Base-by-base conservation (phyloP, 64 coral and sea anemone genomes). In the Montipora sp. region DNA sequence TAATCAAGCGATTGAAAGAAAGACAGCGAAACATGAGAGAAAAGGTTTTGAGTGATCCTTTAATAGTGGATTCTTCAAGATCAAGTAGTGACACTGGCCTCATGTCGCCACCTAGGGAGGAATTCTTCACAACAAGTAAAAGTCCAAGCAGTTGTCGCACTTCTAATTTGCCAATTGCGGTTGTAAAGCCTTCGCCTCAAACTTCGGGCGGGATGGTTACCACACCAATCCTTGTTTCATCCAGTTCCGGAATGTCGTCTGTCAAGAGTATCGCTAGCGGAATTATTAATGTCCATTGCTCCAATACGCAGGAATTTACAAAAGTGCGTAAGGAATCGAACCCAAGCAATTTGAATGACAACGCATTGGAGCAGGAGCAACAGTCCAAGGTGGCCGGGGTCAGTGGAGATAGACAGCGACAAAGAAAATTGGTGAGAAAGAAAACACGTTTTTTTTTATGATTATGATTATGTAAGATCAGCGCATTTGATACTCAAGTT, bases 221-320 rank as follows among this genome's bases (percentile, higher is more conserved):
- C 9, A 1, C 46, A 4, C 4, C 45, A 71, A 50, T 43, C 12
- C 4, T 22, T 7, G 7, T 72, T 20, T 65, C 43, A 12, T 5
- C 15, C 19, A 85, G 15, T 23, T 49, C 18, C 11, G 63, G 71
- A 5, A 85, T 45, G 16, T 70, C 82, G 4, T 63, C 82, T 0
- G 65, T 51, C 5, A 85, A 85, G 16, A 85, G 82, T 12, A 85
- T 85, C 47, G 82, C 82, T 48, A 85, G 82, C 49, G 82, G 82
- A 51, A 85, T 85, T 15, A 85, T 85, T 13, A 63, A 85, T 50
- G 61, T 63, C 3, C 82, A 85, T 27, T 50, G 63, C 44, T 69
- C 16, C 68, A 71, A 72, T 44, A 71, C 82, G 0, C 16, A 21
- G 46, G 65, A 72, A 8, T 85, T 85, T 3, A 70, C 49, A 19